Evolutionary conservation across 2,797 vertebrate genomes (phyloP), one percentile per base, ranked within the genome.

Genomic region (Chlorospingus flavigularis): DNA sequence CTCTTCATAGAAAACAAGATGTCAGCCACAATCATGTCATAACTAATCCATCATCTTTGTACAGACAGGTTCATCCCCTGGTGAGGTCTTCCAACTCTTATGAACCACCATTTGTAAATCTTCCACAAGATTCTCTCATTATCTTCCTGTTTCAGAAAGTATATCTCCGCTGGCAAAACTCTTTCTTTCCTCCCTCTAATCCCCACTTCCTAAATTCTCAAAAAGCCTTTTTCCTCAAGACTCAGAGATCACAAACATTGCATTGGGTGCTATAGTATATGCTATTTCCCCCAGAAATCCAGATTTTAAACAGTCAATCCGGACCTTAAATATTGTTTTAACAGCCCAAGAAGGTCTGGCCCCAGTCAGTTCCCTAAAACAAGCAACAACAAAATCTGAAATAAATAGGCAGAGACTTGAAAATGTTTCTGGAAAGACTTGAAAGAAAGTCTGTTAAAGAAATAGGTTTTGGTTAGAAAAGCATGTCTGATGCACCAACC

Each of bases 321-420:
- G 96, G 93, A 92, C 68, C 58, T 94, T 93, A 95, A 97, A 94
- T 85, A 94, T 84, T 95, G 76, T 76, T 95, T 94, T 96, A 96
- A 92, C 54, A 95, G 90, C 70, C 57, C 39, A 94, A 88, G 92
- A 94, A 94, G 72, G 77, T 53, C 15, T 67, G 78, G 88, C 91
- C 94, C 93, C 77, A 96, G 76, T 80, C 77, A 92, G 92, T 73
- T 97, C 92, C 86, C 88, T 80, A 82, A 95, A 97, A 94, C 91
- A 95, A 95, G 88, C 95, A 95, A 96, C 45, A 95, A 86, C 83
- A 76, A 93, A 96, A 84, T 80, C 28, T 0, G 2, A 97, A 97
- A 77, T 92, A 96, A 92, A 96, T 73, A 96, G 95, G 75, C 88
- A 96, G 93, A 97, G 86, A 97, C 97, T 93, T n/a, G 1, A 95